These are phyloP conservation scores for Helarctos malayanus DNA, from an alignment of 2,797 vertebrate genomes.

Conservation along the genomic window DNA sequence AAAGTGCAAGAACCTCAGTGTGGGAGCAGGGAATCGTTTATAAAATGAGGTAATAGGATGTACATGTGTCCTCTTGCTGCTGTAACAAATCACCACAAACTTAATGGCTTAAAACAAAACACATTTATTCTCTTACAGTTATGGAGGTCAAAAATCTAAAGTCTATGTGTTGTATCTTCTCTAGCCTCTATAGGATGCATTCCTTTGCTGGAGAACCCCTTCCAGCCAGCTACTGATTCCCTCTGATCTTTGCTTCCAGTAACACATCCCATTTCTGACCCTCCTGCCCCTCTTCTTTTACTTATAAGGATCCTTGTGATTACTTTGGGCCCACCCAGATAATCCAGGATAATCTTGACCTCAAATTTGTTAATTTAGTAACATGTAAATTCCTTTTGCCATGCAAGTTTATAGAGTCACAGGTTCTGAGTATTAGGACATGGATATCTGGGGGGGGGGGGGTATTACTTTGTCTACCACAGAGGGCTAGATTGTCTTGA, in stretches of 20 bases:
- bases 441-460: neutral
- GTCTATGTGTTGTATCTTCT: neutral
- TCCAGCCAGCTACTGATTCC: neutral
- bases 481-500: constrained; percentile 69
- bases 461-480: neutral
- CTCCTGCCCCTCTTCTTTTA: neutral
- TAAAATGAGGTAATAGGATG: neutral
- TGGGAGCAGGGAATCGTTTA: neutral
- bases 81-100: neutral
- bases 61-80: neutral
- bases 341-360: neutral
- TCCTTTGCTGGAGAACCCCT: neutral
- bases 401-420: neutral
- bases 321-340: neutral
- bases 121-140: neutral
- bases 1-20: neutral
- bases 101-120: neutral
- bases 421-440: neutral
- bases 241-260: neutral
- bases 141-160: neutral
- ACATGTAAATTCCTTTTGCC: neutral
- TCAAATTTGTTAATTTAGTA: constrained; percentile 15
- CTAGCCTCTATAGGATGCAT: neutral
- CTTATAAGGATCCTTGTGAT: neutral
- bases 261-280: neutral